These are phyloP conservation scores for Cirrhinus mrigala DNA, from an alignment of 2,797 vertebrate genomes.

Conservation along the genomic window DNA sequence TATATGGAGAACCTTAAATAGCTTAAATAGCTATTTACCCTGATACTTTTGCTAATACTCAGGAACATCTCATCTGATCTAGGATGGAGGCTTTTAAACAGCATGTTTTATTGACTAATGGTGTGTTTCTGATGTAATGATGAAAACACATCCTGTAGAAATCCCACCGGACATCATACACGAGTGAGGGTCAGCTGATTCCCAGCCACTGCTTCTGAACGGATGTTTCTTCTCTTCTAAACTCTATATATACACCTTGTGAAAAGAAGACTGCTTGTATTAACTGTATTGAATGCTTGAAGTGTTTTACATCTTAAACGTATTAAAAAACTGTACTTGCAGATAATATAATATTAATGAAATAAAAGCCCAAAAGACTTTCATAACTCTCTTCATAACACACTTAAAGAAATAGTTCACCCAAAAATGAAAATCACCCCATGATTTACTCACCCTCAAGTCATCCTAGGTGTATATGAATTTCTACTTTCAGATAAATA, in stretches of 20 bases:
- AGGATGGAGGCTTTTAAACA: neutral
- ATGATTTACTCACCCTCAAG: too few relatives aligned
- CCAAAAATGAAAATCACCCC: too few relatives aligned
- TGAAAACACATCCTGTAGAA: slow-evolving; percentile 1
- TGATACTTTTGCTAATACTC: neutral
- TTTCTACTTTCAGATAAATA: too few relatives aligned
- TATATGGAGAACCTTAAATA: too few relatives aligned
- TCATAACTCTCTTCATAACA: neutral
- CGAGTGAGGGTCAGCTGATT: slow-evolving; percentile 18
- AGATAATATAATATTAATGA: neutral
- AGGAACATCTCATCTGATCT: neutral
- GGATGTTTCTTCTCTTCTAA: slow-evolving; percentile 7
- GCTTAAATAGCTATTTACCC: neutral
- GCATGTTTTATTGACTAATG: neutral
- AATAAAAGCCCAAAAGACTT: neutral
- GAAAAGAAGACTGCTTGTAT: neutral
- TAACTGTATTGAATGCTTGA: neutral
- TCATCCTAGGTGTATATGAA: too few relatives aligned
- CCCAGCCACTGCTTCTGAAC: slow-evolving; percentile 21
- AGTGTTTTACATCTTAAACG: neutral
- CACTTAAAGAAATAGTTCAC: neutral
- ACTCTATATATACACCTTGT: neutral
- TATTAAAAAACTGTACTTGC: neutral
- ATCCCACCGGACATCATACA: neutral
- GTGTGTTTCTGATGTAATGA: neutral